Base-by-base conservation (phyloP, 1,140 invertebrate species). In the Ephestia elutella region DNA sequence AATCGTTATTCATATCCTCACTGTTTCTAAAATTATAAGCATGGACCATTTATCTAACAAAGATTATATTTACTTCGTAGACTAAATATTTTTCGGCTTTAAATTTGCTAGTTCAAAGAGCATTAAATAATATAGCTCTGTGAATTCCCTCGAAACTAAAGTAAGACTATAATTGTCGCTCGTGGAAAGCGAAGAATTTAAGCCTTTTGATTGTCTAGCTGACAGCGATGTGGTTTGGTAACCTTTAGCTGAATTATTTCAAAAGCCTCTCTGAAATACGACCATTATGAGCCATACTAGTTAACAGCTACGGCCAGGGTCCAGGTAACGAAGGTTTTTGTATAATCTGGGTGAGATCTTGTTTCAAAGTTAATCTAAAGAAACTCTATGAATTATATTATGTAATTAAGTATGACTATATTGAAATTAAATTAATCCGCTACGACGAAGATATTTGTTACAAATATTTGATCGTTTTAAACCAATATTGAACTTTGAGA, bases 161-260 rank as follows among this genome's bases (percentile, higher is more conserved):
- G 32, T 50, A 50, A 50, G 19, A 25, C 50, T 53, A 53, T 53
- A 53, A 53, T 53, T 53, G 50, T 53, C 19, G 21, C 50, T 53
- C 20, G 19, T n/a, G n/a, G 50, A 25, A 53, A 20, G 19, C 20
- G 50, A 56, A 54, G 63, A 72, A 72, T 78, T 69, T 74, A 74
- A 72, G 70, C 68, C 69, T 70, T 70, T 71, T 71, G 64, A 75
- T 66, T 63, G 55, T 63, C 59, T 63, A 59, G 17, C 61, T 60
- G 66, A 59, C 61, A 61, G 59, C 51, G 61, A 57, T 63, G 63
- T 49, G 70, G 66, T 62, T 62, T 58, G 60, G 57, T 61, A 66
- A 67, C 59, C 59, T 59, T 60, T 69, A 63, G 59, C 44, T 67
- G 58, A 65, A 69, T 71, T 69, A 64, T 67, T 71, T 65, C 57